phyloP scores from a whole-genome alignment of 2,113 vertebrate species.

The Chaetodon auriga region DNA sequence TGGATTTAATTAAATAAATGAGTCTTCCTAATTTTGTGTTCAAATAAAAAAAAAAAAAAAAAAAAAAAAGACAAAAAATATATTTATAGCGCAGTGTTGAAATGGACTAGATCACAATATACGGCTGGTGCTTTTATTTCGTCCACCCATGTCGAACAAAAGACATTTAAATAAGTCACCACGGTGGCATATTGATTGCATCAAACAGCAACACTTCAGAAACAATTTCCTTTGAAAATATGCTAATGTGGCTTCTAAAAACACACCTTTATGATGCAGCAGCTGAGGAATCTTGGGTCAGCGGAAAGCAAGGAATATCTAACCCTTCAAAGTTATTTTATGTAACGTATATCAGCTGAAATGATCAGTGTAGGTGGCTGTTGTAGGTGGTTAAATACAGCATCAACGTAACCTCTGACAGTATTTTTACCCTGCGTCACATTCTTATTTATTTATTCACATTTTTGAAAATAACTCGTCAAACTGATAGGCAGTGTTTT shows the following conservation, averaged over 20 bases:
- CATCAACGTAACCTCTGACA: constrained; percentile 5
- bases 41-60: not conserved
- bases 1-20: constrained; percentile 24
- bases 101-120: constrained; percentile 10
- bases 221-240: constrained; percentile 52
- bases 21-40: not conserved
- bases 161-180: constrained; percentile 38
- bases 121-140: constrained; percentile 24
- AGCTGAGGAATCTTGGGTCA: constrained; percentile 40
- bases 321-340: constrained; percentile 49
- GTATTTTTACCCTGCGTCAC: not conserved
- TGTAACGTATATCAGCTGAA: constrained; percentile 23
- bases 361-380: not conserved
- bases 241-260: constrained; percentile 42
- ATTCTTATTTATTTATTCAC: constrained; percentile 15
- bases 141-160: constrained; percentile 32
- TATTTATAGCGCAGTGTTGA: not conserved
- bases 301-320: constrained; percentile 22
- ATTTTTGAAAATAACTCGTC: constrained; percentile 25
- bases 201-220: constrained; percentile 40
- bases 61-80: not conserved
- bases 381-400: constrained; percentile 20
- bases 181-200: constrained; percentile 44
- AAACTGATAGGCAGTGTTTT: constrained; percentile 5
- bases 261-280: constrained; percentile 42